These are phyloP conservation scores for Xiphophorus hellerii DNA, from an alignment of 2,113 vertebrate species.

Conservation along the genomic window DNA sequence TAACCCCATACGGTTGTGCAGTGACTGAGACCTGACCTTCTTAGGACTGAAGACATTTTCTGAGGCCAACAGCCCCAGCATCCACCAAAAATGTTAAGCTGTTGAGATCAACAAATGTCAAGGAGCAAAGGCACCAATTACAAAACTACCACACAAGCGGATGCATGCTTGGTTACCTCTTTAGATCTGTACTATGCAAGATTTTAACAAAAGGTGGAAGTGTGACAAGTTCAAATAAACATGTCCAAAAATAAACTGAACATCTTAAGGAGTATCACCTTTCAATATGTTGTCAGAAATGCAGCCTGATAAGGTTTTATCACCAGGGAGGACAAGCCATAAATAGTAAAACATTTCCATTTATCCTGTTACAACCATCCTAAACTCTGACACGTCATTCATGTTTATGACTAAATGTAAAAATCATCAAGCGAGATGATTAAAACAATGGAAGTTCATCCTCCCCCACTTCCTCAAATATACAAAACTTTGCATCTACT, in stretches of 20 bases:
- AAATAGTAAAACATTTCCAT: neutral
- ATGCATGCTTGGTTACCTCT: conserved; percentile 11
- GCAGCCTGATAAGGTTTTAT: neutral
- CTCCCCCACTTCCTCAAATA: neutral
- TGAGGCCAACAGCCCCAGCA: conserved; percentile 12
- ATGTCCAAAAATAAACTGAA: too few relatives aligned
- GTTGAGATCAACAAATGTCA: conserved; percentile 18
- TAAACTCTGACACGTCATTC: neutral
- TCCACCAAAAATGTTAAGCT: conserved; percentile 24
- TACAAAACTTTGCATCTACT: neutral
- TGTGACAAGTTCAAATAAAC: neutral
- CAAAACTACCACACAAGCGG: neutral
- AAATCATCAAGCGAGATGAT: neutral
- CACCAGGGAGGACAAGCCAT: neutral
- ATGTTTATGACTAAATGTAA: neutral
- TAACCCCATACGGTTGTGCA: conserved; percentile 85
- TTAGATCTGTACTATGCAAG: neutral
- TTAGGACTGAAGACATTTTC: conserved; percentile 29
- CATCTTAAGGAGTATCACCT: too few relatives aligned
- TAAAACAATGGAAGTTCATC: neutral
- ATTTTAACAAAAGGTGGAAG: neutral
- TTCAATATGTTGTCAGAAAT: neutral
- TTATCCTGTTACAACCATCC: neutral
- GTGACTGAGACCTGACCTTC: conserved; percentile 72
- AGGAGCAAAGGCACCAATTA: neutral